These are phyloP conservation scores for Aquatica leii DNA, from an alignment of 2,888 invertebrate genomes.

Conservation along the genomic window DNA sequence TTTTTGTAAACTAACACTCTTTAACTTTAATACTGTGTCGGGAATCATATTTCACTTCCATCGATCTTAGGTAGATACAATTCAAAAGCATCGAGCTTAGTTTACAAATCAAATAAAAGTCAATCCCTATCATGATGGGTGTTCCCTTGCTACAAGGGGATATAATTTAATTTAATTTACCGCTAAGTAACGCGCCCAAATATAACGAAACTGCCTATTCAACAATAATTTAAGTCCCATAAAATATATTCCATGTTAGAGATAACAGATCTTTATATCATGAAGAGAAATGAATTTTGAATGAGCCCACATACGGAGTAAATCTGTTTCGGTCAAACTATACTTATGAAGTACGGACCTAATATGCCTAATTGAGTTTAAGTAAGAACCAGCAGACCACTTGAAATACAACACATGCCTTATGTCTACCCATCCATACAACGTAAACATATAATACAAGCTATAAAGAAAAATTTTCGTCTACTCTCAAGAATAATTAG, in stretches of 20 bases:
- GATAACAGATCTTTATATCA: too few relatives aligned
- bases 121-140: constrained; percentile 7
- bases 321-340: constrained; percentile 20
- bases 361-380: constrained; percentile 17
- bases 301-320: constrained; percentile 23
- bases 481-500: too few relatives aligned
- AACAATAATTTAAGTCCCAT: constrained; percentile 19
- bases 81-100: background rate
- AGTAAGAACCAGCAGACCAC: constrained; percentile 25
- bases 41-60: constrained; percentile 9
- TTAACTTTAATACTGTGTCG: background rate
- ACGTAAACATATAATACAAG: too few relatives aligned
- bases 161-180: constrained; percentile 21
- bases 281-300: constrained; percentile 28
- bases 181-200: constrained; percentile 11
- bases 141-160: constrained; percentile 7
- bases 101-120: constrained; percentile 14
- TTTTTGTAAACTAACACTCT: constrained; percentile 19
- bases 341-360: constrained; percentile 22
- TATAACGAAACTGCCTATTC: constrained; percentile 7
- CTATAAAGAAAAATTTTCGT: too few relatives aligned
- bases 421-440: constrained; percentile 18
- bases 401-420: constrained; percentile 33
- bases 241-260: too few relatives aligned
- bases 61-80: background rate